Base-by-base conservation (phyloP, 2,797 vertebrate genomes). In the Acanthis flammea region DNA sequence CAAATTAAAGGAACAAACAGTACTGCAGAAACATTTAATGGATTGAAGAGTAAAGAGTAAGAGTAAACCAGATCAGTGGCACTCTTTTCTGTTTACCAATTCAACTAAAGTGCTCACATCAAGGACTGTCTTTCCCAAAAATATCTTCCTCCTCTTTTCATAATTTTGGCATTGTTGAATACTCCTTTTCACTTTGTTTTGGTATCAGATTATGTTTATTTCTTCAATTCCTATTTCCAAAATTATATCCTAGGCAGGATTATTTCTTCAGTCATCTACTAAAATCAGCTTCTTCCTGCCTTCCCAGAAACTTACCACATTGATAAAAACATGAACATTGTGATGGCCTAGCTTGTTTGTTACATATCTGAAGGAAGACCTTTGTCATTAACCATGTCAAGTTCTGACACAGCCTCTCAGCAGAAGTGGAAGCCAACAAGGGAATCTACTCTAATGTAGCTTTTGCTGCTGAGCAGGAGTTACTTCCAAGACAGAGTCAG, bases 1-100 rank as follows among this genome's bases (percentile, higher is more conserved):
- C 86, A 88, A 94, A 79, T 91, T 71, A 81, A 89, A 76, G 80
- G 67, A 93, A 86, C 61, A 74, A 95, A 55, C 8, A 37, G 57
- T 57, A 30, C 75, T 86, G 37, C 58, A 83, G 73, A 77, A 92
- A 68, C 62, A 93, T 42, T 53, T 68, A 47, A 54, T 31, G 53
- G 37, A 51, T 37, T 71, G 65, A 24, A 55, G 54, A 55, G 22
- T 55, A 33, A 33, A 55, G 65, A 61, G 54, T 45, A 95, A 83
- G 31, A 74, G 51, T 66, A 72, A 92, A 80, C 2, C 19, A 68
- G 61, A 89, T 25, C 44, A 63, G 10, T 60, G 60, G 14, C 39
- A 93, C 31, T 24, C n/a, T 79, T 60, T 73, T 74, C 55, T 35
- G 50, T 74, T 82, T 71, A 51, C 57, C 72, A 53, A 8, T 41